Conservation (phyloP, 1,140 invertebrate species). For the Pteromalus puparum region DNA sequence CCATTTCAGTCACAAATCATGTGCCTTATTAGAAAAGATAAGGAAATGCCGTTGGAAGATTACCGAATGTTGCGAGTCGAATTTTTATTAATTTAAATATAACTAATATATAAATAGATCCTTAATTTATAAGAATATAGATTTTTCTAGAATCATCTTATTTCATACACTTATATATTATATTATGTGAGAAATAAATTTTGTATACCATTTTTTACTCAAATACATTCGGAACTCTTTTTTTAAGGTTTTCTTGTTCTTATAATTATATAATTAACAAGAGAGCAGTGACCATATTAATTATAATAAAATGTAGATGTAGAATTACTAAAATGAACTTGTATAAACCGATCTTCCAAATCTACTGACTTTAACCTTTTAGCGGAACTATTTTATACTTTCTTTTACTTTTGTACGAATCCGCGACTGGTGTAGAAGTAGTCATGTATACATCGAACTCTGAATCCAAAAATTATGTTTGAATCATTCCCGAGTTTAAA, state of each 20-base stretch:
- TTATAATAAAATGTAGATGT: conserved; percentile 44
- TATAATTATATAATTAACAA: conserved; percentile 45
- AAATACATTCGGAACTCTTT: conserved; percentile 40
- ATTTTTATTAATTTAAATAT: conserved; percentile 19
- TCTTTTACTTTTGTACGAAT: conserved; percentile 51
- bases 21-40: conserved; percentile 67
- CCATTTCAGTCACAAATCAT: conserved; percentile 53
- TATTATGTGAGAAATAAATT: conserved; percentile 5
- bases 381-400: conserved; percentile 50
- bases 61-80: conserved; percentile 55
- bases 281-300: conserved; percentile 48
- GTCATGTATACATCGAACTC: conserved; percentile 38
- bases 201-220: not conserved
- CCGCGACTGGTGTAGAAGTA: conserved; percentile 29
- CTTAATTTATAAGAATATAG: conserved; percentile 27
- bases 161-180: not conserved
- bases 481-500: conserved; percentile 18
- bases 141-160: not conserved
- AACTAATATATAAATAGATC: not conserved
- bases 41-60: conserved; percentile 57
- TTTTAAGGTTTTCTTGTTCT: conserved; percentile 38
- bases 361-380: conserved; percentile 40
- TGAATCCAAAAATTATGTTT: conserved; percentile 19
- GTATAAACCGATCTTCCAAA: conserved; percentile 49
- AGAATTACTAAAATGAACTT: conserved; percentile 29